Base-by-base conservation (phyloP, 2,113 vertebrate species). In the Hydropotes inermis region DNA sequence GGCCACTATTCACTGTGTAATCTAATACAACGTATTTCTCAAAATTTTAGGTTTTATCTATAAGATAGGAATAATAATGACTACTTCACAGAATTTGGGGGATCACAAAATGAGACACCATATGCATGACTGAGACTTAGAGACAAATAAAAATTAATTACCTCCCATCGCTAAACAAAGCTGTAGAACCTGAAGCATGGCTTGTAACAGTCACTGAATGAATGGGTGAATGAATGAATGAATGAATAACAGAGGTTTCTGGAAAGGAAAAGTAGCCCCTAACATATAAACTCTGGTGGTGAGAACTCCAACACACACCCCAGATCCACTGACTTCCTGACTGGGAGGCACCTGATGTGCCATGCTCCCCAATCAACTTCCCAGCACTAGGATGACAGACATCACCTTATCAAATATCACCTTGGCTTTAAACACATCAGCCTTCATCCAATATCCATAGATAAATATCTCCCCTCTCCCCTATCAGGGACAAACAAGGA, bases 101-200 rank as follows among this genome's bases (percentile, higher is more conserved):
- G 10, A 76, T 93, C 70, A 50, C 43, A 89, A 93, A 96, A 94
- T 58, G 54, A 94, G 79, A 85, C 39, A 21, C 19, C 79, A 39
- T 36, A 33, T 33, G 70, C 45, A 93, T 57, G 47, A 87, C 11
- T 74, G 39, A 97, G 27, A 85, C 47, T 54, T 33, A 57, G 7
- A 87, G 27, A 30, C 47, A 57, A 95, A 94, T 92, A 89, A 93
- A 94, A 96, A 60, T 39, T 4, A 64, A 74, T 54, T 52, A 64
- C 47, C 64, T 97, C 86, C 54, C 74, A 92, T 33, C 9, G 13
- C 47, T 89, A 94, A 94, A 58, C 83, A 92, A 86, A 95, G 45
- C 58, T 45, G 12, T 21, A 19, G 15, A 74, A 11, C 50, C 70
- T 57, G 9, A 91, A 94, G 25, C 30, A 74, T 12, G 61, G 15